These are phyloP conservation scores for Lampropteryx suffumata DNA, from an alignment of 2,888 invertebrate genomes.

Conservation along the genomic window DNA sequence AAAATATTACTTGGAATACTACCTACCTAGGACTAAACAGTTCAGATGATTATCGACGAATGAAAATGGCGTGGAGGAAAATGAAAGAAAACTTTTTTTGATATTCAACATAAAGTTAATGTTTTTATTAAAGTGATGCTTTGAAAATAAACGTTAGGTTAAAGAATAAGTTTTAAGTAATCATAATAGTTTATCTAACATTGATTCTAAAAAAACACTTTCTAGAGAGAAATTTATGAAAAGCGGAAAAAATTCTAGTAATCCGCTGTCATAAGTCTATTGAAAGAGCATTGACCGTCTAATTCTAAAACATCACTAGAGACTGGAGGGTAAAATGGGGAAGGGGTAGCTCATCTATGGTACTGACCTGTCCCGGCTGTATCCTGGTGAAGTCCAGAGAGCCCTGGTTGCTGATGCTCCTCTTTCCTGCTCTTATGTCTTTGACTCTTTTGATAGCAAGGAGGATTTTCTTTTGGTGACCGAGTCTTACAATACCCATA, in stretches of 20 bases:
- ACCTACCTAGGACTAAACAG: too few relatives aligned
- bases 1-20: too few relatives aligned
- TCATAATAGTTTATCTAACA: slow-evolving; percentile 36
- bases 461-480: slow-evolving; percentile 99
- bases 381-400: slow-evolving; percentile 74
- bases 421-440: slow-evolving; percentile 94
- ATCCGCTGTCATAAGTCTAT: slow-evolving; percentile 53
- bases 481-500: slow-evolving; percentile 95
- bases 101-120: slow-evolving; percentile 32
- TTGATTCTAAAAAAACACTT: slow-evolving; percentile 49
- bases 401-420: slow-evolving; percentile 82
- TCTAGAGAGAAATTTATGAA: slow-evolving; percentile 46
- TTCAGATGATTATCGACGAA: slow-evolving; percentile 27
- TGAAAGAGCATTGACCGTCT: slow-evolving; percentile 26
- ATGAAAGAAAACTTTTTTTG: slow-evolving; percentile 33
- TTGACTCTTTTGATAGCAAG: slow-evolving; percentile 98
- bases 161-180: slow-evolving; percentile 36
- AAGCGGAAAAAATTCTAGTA: slow-evolving; percentile 45
- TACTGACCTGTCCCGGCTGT: slow-evolving; percentile 77
- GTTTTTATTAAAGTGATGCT: slow-evolving; percentile 67
- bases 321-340: slow-evolving; percentile 42
- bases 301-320: slow-evolving; percentile 74
- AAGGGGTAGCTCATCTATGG: slow-evolving; percentile 28
- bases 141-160: slow-evolving; percentile 51
- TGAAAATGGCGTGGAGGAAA: slow-evolving; percentile 45